Evolutionary conservation across 2,797 vertebrate genomes (phyloP), one percentile per base, ranked within the genome.

Genomic region (Aplochiton taeniatus): DNA sequence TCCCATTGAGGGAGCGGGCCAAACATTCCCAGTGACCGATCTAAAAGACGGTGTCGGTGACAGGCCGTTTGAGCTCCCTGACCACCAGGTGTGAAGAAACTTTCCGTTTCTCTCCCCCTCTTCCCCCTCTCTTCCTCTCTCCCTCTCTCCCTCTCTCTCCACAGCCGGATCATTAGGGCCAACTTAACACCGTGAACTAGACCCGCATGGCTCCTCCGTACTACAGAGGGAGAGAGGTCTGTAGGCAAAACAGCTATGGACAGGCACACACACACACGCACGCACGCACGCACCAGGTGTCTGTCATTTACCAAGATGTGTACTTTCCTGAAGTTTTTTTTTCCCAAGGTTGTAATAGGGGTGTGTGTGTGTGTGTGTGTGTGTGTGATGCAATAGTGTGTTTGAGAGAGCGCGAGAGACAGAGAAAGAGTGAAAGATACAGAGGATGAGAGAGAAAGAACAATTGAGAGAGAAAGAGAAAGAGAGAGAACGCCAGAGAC

Each of bases 21-120:
- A n/a, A 71, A 74, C 52, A 82, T 82, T 83, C 78, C 83, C 77
- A 81, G 75, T 73, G 50, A 74, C 52, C 59, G 73, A 77, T 60
- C 68, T 68, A 43, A 63, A 57, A 70, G 50, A 17, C 65, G 31
- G 41, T 55, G 55, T 66, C 68, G 43, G 50, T 57, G 69, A 56
- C 56, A 18, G 31, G 19, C 53, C 60, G 57, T 53, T 52, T 8
- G 41, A 71, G 56, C 54, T 46, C 62, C 51, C 7, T 73, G 66
- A 70, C 60, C 70, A 70, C 55, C 61, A 80, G 68, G 75, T 80
- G 63, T 77, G 20, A 83, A 76, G 72, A 41, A 20, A 31, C 68
- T 9, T 55, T 44, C 59, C 46, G 19, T 1, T 48, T 18, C 41
- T 53, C 1, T 63, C 64, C 53, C 61, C n/a, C 19, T 10, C 14